Evolutionary conservation across 2,113 vertebrate genomes (phyloP).

Genomic region (Cricetomys ansorgei): DNA sequence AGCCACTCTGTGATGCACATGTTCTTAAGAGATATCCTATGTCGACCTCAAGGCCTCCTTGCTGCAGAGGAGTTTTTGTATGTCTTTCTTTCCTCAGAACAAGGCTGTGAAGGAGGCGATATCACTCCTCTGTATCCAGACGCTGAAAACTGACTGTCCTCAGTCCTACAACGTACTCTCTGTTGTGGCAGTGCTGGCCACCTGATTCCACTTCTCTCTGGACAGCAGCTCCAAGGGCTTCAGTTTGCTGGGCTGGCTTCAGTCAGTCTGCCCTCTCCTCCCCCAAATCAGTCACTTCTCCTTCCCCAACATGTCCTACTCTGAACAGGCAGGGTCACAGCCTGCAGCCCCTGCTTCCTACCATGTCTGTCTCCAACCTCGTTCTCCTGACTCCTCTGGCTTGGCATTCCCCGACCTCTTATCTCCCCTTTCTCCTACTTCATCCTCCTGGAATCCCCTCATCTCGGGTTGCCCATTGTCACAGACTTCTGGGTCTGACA

Average conservation of each 20-base stretch:
- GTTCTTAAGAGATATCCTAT: fast-evolving
- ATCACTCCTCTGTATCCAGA: neutral
- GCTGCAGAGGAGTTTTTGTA: neutral
- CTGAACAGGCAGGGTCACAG: too few species aligned
- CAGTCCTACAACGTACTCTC: neutral
- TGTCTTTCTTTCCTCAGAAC: neutral
- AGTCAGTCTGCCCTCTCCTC: neutral
- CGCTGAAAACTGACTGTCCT: fast-evolving
- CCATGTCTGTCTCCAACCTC: neutral
- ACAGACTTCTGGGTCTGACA: neutral
- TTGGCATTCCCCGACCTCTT: neutral
- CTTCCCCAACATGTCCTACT: neutral
- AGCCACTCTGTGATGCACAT: neutral
- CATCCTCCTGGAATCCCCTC: neutral
- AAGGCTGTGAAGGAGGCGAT: neutral
- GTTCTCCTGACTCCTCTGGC: neutral
- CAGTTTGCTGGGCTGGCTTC: neutral
- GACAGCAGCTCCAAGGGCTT: neutral
- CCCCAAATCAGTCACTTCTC: fast-evolving
- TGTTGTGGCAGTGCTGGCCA: neutral
- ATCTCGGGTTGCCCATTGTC: neutral
- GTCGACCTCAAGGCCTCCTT: neutral
- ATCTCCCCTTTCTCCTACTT: neutral
- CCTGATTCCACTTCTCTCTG: neutral
- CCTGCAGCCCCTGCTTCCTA: neutral